phyloP scores from a whole-genome alignment of 1,140 invertebrate genomes.

The Drosophila oshimai region DNA sequence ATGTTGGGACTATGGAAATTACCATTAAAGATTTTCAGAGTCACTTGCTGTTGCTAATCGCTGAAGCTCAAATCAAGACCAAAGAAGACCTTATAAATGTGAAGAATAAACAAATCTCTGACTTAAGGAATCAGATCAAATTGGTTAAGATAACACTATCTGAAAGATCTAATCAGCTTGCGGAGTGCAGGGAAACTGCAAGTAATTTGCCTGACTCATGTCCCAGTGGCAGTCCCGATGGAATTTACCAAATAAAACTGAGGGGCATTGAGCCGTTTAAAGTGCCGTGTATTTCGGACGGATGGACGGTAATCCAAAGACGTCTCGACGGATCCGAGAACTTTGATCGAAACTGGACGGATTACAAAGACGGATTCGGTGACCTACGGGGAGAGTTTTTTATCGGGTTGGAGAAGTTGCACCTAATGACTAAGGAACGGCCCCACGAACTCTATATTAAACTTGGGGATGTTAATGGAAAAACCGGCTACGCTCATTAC shows the following conservation, averaged over 20 bases:
- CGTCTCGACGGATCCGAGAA: conserved; percentile 85
- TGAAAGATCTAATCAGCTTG: too few relatives aligned
- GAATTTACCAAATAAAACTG: not conserved
- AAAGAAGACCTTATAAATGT: not conserved
- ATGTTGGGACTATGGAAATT: too few relatives aligned
- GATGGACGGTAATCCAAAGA: conserved; percentile 86
- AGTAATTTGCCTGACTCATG: too few relatives aligned
- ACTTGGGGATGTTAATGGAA: conserved; percentile 84
- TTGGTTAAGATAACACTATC: too few relatives aligned
- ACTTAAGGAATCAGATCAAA: too few relatives aligned
- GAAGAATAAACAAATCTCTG: not conserved
- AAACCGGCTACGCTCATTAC: not conserved
- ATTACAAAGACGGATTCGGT: conserved; percentile 86
- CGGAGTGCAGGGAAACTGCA: too few relatives aligned
- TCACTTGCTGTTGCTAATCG: not conserved
- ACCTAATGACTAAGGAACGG: conserved; percentile 84
- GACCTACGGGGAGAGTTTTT: conserved; percentile 85
- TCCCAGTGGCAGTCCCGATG: not conserved
- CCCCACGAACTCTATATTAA: conserved; percentile 86
- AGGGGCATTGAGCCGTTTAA: not conserved
- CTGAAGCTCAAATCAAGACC: not conserved
- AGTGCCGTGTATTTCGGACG: conserved; percentile 28
- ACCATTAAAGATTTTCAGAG: too few relatives aligned
- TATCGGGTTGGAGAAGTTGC: conserved; percentile 85
- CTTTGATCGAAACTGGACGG: conserved; percentile 85